Conservation (phyloP, 1,140 invertebrate species). For the Asobara japonica region DNA sequence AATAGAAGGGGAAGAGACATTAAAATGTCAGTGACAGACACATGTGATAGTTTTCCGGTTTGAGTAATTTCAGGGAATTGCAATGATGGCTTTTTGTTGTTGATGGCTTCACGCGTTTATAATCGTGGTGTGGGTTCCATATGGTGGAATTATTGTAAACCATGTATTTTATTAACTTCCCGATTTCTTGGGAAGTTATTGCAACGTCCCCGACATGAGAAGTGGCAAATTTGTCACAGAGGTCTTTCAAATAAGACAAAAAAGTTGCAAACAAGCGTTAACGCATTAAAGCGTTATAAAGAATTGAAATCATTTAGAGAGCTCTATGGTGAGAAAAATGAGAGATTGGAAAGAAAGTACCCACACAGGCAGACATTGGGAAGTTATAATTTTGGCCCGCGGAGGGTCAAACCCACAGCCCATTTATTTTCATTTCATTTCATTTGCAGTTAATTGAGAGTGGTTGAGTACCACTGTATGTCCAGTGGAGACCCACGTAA, state of each 20-base stretch:
- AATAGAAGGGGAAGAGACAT: background rate
- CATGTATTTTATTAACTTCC: background rate
- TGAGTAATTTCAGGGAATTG: background rate
- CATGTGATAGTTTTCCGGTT: background rate
- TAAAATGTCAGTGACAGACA: background rate
- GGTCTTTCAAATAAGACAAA: background rate
- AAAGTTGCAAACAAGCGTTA: no score
- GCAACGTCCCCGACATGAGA: background rate
- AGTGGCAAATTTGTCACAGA: background rate
- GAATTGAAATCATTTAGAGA: no score
- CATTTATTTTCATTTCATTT: background rate
- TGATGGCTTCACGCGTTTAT: background rate
- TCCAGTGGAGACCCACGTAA: slow-evolving; percentile 17
- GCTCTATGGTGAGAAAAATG: no score
- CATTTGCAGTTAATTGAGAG: background rate
- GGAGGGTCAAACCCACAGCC: no score
- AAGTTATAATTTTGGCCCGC: no score
- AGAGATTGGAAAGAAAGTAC: no score
- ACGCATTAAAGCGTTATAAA: no score
- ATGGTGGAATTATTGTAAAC: background rate
- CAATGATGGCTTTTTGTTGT: background rate
- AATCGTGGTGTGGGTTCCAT: background rate
- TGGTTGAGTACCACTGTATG: slow-evolving; percentile 8
- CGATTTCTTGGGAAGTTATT: background rate
- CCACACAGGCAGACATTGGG: no score